phyloP scores from a whole-genome alignment of 2,797 vertebrate species.

The Sebastes variabilis region DNA sequence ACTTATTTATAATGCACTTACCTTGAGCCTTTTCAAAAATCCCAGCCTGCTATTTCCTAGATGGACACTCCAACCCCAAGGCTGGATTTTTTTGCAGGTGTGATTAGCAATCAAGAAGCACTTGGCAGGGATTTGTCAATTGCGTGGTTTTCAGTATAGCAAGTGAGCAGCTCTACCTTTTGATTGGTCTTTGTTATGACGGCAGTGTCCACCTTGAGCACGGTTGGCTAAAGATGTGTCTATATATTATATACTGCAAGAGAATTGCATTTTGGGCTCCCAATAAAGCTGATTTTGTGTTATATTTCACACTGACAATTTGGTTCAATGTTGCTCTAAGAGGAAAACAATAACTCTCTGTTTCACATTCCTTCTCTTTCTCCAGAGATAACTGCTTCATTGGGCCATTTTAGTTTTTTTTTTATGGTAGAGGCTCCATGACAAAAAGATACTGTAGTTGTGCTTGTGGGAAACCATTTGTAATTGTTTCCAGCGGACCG shows the following conservation, averaged over 20 bases:
- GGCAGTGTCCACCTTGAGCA: background rate
- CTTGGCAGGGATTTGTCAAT: slow-evolving; percentile 19
- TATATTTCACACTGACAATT: background rate
- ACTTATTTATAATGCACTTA: background rate
- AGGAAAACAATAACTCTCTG: slow-evolving; percentile 4
- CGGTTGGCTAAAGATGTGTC: background rate
- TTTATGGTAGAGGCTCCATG: slow-evolving; percentile 31
- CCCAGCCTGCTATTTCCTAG: background rate
- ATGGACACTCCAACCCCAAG: background rate
- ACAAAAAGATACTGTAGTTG: slow-evolving; percentile 42
- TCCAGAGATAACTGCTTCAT: slow-evolving; percentile 10
- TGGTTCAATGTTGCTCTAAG: background rate
- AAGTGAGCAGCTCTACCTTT: background rate
- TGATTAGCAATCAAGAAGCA: slow-evolving; percentile 4
- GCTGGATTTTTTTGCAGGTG: slow-evolving; percentile 7
- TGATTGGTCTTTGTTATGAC: background rate
- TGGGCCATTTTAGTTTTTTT: slow-evolving; percentile 15
- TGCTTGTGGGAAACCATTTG: slow-evolving; percentile 51
- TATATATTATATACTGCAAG: background rate
- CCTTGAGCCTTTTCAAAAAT: background rate
- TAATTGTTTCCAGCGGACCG: slow-evolving; percentile 74
- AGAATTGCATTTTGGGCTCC: background rate
- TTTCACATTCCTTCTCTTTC: slow-evolving; percentile 8
- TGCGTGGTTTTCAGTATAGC: background rate
- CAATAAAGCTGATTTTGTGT: background rate